Evolutionary conservation across 1,140 invertebrate genomes (phyloP).

Genomic region (Pseudomyrmex concolor): DNA sequence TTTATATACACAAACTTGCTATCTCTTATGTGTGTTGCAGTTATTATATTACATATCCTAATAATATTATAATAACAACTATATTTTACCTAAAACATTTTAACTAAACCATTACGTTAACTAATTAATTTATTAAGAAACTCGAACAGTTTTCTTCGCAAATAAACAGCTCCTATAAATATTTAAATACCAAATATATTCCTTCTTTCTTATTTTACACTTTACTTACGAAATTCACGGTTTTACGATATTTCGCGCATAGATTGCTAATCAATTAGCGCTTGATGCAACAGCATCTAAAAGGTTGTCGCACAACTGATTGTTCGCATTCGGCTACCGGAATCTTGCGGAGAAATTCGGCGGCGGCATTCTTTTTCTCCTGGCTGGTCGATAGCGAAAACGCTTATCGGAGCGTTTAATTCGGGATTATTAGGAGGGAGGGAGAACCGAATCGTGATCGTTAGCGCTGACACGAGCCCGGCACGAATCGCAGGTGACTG

Average conservation of each 20-base stretch:
- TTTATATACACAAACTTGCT: neutral
- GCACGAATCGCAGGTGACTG: constrained; percentile 77
- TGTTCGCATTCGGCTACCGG: constrained; percentile 3
- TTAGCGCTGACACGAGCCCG: constrained; percentile 73
- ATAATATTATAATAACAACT: too few species aligned
- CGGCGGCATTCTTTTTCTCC: constrained; percentile 22
- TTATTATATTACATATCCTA: neutral
- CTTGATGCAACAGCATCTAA: neutral
- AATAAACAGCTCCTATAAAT: neutral
- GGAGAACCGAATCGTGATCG: constrained; percentile 71
- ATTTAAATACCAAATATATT: neutral
- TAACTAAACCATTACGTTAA: neutral
- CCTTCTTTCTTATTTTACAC: neutral
- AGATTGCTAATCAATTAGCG: neutral
- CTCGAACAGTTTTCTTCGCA: neutral
- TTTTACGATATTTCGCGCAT: neutral
- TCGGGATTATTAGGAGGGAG: constrained; percentile 71
- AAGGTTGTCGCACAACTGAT: constrained; percentile 10
- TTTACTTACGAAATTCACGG: neutral
- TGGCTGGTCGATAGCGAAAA: constrained; percentile 48
- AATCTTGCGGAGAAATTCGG: constrained; percentile 19
- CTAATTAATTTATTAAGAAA: neutral
- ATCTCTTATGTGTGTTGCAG: too few species aligned
- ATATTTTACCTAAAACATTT: too few species aligned
- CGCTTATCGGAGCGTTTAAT: constrained; percentile 73